Conservation (phyloP, 1,140 invertebrate species). For the Psix sp. region DNA sequence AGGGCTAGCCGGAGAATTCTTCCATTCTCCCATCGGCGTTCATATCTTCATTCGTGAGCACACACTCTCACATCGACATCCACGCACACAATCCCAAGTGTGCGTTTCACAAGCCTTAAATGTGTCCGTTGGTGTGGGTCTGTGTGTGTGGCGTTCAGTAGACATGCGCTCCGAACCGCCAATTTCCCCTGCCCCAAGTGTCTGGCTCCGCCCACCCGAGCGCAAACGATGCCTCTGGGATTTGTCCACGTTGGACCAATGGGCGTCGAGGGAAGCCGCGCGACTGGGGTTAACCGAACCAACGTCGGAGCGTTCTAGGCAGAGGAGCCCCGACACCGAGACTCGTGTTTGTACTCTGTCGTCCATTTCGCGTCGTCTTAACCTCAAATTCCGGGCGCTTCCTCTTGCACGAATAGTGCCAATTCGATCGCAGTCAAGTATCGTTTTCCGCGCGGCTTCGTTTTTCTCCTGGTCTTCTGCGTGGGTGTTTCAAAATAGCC, state of each 20-base stretch:
- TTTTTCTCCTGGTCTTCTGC: neutral
- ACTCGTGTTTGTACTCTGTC: conserved; percentile 8
- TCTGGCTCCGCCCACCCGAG: conserved; percentile 66
- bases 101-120: no score
- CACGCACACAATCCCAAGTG: no score
- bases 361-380: conserved; percentile 50
- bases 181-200: conserved; percentile 41
- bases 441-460: neutral
- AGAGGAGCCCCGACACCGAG: conserved; percentile 33
- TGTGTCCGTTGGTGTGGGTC: neutral
- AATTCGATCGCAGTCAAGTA: neutral
- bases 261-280: conserved; percentile 7
- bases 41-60: neutral
- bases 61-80: neutral
- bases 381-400: conserved; percentile 1
- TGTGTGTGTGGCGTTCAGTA: conserved; percentile 62
- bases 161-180: conserved; percentile 63
- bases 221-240: conserved; percentile 69
- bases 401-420: neutral
- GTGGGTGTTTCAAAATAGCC: conserved; percentile 36
- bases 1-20: conserved; percentile 28
- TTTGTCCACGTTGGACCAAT: conserved; percentile 73
- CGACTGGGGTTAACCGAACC: conserved; percentile 38
- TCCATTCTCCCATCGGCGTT: conserved; percentile 8
- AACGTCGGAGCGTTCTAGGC: conserved; percentile 17